Base-by-base conservation (phyloP, 2,888 invertebrate genomes). In the Heliconius hortense region DNA sequence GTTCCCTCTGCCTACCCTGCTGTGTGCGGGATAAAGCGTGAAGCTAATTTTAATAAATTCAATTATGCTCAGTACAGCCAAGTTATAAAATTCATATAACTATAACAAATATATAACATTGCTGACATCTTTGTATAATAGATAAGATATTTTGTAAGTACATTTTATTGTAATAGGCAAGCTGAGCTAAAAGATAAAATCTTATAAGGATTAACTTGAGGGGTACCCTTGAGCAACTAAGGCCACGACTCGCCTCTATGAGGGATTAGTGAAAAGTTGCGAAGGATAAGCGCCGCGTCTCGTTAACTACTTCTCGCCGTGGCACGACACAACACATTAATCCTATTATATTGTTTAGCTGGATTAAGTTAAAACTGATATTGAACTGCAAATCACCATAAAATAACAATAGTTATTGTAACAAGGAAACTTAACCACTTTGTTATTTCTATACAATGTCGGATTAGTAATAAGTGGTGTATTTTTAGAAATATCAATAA, bases 321-420 rank as follows among this genome's bases (percentile, higher is more conserved):
- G 39, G 66, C 39, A 39, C 68, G 77, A 73, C 63, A 73, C 71
- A 75, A 63, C 53, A 43, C 53, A 72, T 73, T 76, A 76, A 76
- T 77, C 76, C 76, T 67, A 73, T 76, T 77, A 77, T 77, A 70
- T 76, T 76, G 77, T 73, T 77, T 76, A 67, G 62, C 67, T 69
- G 35, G 69, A 31, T 69, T 35, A 71, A 66, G 43, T 67, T 68
- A 15, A 68, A 71, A 66, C 75, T 43, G 60, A 43, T 71, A 71
- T 71, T 71, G 43, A 43, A 43, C 71, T 71, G 60, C 59, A 53
- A 53, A 69, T 31, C 56, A 35, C 53, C 31, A 4, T n/a, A 15
- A 66, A 66, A 66, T 43, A 26, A 43, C 66, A 66, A 66, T 64
- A 5, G 13, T 21, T 39, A n/a, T n/a, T n/a, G 4, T 64, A 39